These are phyloP conservation scores for Antheraea pernyi DNA, from an alignment of 1,140 invertebrate genomes.

Conservation along the genomic window DNA sequence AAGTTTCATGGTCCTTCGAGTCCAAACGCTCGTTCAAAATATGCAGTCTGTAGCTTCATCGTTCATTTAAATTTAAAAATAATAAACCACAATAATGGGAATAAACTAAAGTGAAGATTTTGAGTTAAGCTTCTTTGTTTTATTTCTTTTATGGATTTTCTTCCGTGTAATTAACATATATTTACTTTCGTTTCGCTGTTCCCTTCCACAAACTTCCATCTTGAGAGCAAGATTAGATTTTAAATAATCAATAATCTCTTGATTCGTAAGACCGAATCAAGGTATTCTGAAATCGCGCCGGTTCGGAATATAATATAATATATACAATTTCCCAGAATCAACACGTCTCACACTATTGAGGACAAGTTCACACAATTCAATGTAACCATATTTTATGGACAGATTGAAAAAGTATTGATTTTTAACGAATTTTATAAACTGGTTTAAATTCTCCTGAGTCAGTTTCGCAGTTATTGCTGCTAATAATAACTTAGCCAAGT, in stretches of 20 bases:
- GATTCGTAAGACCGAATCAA: neutral
- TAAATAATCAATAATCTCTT: constrained; percentile 2
- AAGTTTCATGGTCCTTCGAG: too few species aligned
- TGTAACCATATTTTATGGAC: neutral
- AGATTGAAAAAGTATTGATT: neutral
- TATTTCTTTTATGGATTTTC: too few species aligned
- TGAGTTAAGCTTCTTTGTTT: too few species aligned
- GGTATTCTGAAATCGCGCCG: neutral
- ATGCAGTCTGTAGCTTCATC: too few species aligned
- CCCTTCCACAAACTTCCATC: neutral
- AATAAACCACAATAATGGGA: too few species aligned
- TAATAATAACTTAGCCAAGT: neutral
- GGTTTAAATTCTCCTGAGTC: neutral
- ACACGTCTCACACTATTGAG: neutral
- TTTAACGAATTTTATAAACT: constrained; percentile 1
- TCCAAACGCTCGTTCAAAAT: too few species aligned
- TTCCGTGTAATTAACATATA: too few species aligned
- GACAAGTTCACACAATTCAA: neutral
- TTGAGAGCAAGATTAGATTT: neutral
- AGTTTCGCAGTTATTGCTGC: neutral
- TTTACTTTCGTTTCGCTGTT: neutral
- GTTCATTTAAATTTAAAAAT: too few species aligned
- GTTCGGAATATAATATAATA: neutral
- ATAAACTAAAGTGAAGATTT: too few species aligned
- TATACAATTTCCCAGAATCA: neutral